These are phyloP conservation scores for Eudemis profundana DNA, from an alignment of 2,888 invertebrate species.

Conservation along the genomic window DNA sequence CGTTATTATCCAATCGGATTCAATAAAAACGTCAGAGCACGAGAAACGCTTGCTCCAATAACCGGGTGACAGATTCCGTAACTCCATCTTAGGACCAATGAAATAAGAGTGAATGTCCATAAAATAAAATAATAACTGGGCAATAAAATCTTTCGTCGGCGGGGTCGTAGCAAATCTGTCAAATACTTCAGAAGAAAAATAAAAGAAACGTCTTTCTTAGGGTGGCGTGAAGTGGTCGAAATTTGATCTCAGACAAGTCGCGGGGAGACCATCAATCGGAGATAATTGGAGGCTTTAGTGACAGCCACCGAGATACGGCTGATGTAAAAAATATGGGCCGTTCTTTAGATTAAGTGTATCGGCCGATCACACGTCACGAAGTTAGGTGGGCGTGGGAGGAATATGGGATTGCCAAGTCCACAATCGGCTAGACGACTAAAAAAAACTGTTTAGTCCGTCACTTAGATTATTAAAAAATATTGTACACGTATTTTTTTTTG, in stretches of 20 bases:
- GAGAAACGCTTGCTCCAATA: constrained; percentile 75
- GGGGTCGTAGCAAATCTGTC: constrained; percentile 76
- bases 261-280: constrained; percentile 75
- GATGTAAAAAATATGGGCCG: constrained; percentile 49
- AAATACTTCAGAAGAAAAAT: constrained; percentile 69
- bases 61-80: constrained; percentile 78
- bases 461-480: no score
- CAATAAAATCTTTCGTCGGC: constrained; percentile 77
- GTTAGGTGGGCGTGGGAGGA: no score
- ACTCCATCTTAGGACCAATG: constrained; percentile 76
- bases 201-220: constrained; percentile 61
- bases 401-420: no score
- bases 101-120: constrained; percentile 82
- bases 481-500: no score
- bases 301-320: constrained; percentile 68
- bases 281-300: constrained; percentile 77
- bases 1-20: constrained; percentile 67
- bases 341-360: constrained; percentile 42
- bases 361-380: not conserved
- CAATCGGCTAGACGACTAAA: no score
- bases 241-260: constrained; percentile 76
- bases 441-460: no score
- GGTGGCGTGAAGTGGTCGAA: constrained; percentile 74
- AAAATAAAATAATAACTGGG: constrained; percentile 84
- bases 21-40: constrained; percentile 75